Base-by-base conservation (phyloP, 35 echinoderm and acorn worm genomes). In the Nesometra sesokonis region DNA sequence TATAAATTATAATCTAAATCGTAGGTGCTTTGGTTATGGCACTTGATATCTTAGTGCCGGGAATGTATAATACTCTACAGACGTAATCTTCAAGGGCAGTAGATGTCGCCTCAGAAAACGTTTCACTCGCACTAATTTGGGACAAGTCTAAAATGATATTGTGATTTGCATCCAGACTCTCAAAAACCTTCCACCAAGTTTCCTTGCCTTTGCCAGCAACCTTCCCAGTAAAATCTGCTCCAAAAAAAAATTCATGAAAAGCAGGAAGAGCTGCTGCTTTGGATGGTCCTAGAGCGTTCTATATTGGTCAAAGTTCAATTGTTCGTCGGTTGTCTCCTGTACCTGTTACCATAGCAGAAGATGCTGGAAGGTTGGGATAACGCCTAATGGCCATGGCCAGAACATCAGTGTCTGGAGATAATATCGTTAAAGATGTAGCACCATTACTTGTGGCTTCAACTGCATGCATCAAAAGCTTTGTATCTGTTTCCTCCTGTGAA, bases 401-500 rank as follows among this genome's bases (percentile, higher is more conserved):
- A 3, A 90, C 83, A 90, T 90, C 88, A 31, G 82, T 90, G 67
- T 90, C 88, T 35, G 78, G 82, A 36, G 82, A 78, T 0, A 46
- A 34, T 33, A 84, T 86, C 13, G 80, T 37, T 17, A 90, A 30
- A 30, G 47, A 46, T 29, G 37, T 82, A 81, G 36, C 77, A 32
- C 84, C 84, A 52, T 19, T 21, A 35, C 33, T 78, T 40, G 78
- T 33, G 3, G 76, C 84, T 31, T 91, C 89, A 35, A 15, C 29
- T 19, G 33, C 78, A 82, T 91, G 84, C 31, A 91, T 40, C 0
- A 86, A 81, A 8, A 82, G 46, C 13, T 80, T 33, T 29, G 89
- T 91, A 84, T 91, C 89, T 47, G 84, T 84, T 80, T 91, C 84
- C 46, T 91, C 84, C 31, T 91, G 84, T 32, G 0, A 33, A 57